Conservation (phyloP, 2,888 invertebrate genomes). For the Steinernema hermaphroditum region DNA sequence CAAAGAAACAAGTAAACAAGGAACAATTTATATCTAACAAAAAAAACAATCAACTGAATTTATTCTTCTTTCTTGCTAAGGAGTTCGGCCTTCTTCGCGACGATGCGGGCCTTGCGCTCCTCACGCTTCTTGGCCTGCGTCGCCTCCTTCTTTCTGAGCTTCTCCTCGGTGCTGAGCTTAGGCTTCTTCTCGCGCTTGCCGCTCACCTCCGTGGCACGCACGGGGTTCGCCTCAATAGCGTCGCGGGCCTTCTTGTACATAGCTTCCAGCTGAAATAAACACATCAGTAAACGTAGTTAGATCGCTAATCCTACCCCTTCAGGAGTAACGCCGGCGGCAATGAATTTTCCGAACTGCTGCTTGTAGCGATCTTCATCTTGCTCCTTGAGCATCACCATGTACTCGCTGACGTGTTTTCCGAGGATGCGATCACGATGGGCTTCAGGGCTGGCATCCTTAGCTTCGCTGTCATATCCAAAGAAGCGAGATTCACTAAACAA, state of each 20-base stretch:
- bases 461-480: conserved; percentile 90
- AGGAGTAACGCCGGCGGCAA: conserved; percentile 82
- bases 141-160: conserved; percentile 70
- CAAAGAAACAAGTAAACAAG: background rate
- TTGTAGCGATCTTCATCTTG: conserved; percentile 94
- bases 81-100: conserved; percentile 89
- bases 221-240: conserved; percentile 84
- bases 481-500: conserved; percentile 81
- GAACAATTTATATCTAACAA: background rate
- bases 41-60: conserved; percentile 26
- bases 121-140: conserved; percentile 84
- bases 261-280: conserved; percentile 77
- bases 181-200: no score
- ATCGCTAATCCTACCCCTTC: conserved; percentile 71
- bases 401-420: conserved; percentile 90
- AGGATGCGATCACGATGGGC: conserved; percentile 92
- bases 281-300: background rate
- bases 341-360: conserved; percentile 90
- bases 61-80: conserved; percentile 70
- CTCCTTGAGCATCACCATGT: conserved; percentile 83
- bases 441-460: conserved; percentile 82
- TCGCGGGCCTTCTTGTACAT: conserved; percentile 95
- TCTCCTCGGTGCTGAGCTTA: no score
- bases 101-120: conserved; percentile 87
- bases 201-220: no score